Conservation (phyloP, 2,113 vertebrate genomes). For the Cyanoderma ruficeps region DNA sequence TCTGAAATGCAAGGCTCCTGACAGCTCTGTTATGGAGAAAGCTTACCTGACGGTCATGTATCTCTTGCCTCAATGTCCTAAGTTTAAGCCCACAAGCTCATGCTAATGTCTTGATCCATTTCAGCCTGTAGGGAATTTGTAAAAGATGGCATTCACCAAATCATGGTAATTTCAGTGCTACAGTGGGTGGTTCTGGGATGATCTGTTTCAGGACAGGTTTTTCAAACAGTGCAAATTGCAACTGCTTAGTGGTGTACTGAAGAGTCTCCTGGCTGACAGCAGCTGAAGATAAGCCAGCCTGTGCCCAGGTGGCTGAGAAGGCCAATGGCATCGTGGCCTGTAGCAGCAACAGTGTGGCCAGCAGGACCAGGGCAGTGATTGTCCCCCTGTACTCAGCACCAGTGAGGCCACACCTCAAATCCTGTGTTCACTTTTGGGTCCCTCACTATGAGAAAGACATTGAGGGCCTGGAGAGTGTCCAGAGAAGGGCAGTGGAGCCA, state of each 20-base stretch:
- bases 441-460: background rate
- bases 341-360: background rate
- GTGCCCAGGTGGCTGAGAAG: background rate
- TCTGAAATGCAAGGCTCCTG: background rate
- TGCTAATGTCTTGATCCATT: background rate
- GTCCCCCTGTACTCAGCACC: accelerated
- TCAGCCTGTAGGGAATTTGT: background rate
- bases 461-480: accelerated
- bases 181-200: background rate
- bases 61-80: background rate
- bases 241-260: background rate
- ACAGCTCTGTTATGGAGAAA: background rate
- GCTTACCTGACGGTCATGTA: background rate
- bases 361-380: background rate
- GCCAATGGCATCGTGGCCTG: background rate
- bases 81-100: background rate
- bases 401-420: accelerated
- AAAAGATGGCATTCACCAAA: background rate
- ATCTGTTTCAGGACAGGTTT: background rate
- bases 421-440: background rate
- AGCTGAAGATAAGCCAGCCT: background rate
- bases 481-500: background rate
- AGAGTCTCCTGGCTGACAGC: background rate
- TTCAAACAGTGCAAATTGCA: background rate
- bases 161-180: background rate